A percentile compares a stretch with the other conserved stretches of the same genome.
Evolutionary conservation across 2,113 vertebrate species (phyloP).

Genomic region (Callopanchax toddi): DNA sequence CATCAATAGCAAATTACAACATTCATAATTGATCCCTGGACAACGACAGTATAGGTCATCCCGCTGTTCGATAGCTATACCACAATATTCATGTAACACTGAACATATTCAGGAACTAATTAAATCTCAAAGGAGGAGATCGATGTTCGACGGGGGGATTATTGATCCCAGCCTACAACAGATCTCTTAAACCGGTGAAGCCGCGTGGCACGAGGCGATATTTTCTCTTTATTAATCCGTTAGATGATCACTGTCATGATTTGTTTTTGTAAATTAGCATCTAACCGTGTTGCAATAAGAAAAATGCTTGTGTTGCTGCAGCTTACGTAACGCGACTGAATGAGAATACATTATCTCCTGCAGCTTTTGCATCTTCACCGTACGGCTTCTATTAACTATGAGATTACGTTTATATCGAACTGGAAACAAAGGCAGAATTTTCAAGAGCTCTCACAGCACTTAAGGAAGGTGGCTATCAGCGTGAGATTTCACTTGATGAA

Average conservation of each 20-base stretch:
- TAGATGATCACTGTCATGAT: slow-evolving; percentile 5
- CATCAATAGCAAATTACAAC: slow-evolving; percentile 78
- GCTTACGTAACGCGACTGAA: slow-evolving; percentile 1
- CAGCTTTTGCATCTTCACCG: slow-evolving; percentile 4
- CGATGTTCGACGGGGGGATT: slow-evolving; percentile 59
- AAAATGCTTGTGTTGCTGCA: background rate
- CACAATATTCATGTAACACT: slow-evolving; percentile 71
- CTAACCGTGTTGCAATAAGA: background rate
- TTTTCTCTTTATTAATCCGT: slow-evolving; percentile 37
- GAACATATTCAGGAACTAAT: slow-evolving; percentile 74
- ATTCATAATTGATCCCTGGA: slow-evolving; percentile 73
- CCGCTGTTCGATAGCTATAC: slow-evolving; percentile 45
- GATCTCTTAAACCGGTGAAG: slow-evolving; percentile 30
- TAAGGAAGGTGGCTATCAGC: slow-evolving; percentile 46
- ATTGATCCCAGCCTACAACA: slow-evolving; percentile 50
- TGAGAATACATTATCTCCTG: slow-evolving; percentile 8
- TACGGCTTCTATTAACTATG: slow-evolving; percentile 10
- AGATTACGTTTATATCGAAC: slow-evolving; percentile 27
- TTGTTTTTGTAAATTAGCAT: background rate
- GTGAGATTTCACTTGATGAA: slow-evolving; percentile 37
- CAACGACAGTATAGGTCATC: slow-evolving; percentile 64
- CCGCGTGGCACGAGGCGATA: slow-evolving; percentile 28
- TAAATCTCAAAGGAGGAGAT: slow-evolving; percentile 72
- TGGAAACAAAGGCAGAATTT: slow-evolving; percentile 8
- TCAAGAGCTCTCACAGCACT: slow-evolving; percentile 32